phyloP scores from a whole-genome alignment of 2,888 invertebrate species.

The Bellardia bayeri region DNA sequence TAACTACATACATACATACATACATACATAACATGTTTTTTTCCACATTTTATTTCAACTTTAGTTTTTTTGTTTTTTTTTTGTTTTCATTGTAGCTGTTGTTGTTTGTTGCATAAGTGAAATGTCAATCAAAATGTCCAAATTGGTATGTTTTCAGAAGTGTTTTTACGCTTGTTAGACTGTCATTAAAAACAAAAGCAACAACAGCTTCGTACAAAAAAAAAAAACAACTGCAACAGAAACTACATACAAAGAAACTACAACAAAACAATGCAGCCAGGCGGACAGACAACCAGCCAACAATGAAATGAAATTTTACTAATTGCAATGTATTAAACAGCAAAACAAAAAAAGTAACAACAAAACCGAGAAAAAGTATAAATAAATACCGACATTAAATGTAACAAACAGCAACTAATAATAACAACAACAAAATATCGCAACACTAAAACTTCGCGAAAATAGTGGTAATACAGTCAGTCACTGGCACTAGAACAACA shows the following conservation, averaged over 20 bases:
- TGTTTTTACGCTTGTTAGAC: conserved; percentile 76
- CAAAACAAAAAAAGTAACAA: conserved; percentile 58
- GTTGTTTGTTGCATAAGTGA: conserved; percentile 70
- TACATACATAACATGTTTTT: neutral
- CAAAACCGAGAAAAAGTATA: conserved; percentile 42
- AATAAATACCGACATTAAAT: conserved; percentile 57
- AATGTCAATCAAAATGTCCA: conserved; percentile 76
- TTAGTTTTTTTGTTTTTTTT: conserved; percentile 34
- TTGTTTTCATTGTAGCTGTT: conserved; percentile 35
- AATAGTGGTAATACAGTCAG: neutral
- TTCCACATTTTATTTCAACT: conserved; percentile 31
- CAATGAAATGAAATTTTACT: conserved; percentile 73
- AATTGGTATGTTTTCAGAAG: conserved; percentile 76
- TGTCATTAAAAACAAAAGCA: conserved; percentile 75
- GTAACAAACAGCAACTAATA: too few species aligned
- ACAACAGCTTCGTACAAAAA: conserved; percentile 67
- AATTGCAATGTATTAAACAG: conserved; percentile 76
- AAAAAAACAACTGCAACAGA: conserved; percentile 51
- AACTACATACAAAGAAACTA: conserved; percentile 55
- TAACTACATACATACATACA: neutral
- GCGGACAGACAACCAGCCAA: conserved; percentile 28
- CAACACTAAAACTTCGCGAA: neutral
- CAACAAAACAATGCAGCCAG: conserved; percentile 41
- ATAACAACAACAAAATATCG: neutral
- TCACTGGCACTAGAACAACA: neutral